These are phyloP conservation scores for Panagrolaimus sp. DNA, from an alignment of 1,140 invertebrate species.

Conservation along the genomic window DNA sequence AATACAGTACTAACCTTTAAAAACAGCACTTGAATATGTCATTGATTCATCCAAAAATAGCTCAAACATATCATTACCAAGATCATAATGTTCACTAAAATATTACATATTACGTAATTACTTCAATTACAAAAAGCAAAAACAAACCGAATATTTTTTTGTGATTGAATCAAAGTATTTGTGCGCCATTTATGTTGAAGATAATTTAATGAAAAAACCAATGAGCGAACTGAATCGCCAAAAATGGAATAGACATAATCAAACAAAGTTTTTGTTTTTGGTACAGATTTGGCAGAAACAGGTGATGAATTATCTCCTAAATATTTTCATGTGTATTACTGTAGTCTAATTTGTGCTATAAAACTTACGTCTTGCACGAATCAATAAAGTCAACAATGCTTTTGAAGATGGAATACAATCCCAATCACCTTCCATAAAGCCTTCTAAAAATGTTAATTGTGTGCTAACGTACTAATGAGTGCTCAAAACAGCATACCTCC, in stretches of 20 bases:
- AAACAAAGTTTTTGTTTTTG: background rate
- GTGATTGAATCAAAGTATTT: conserved; percentile 17
- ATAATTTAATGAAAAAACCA: conserved; percentile 25
- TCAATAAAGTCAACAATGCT: conserved; percentile 35
- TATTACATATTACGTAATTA: too few relatives aligned
- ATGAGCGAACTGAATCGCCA: background rate
- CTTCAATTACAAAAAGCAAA: too few relatives aligned
- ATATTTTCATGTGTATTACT: background rate
- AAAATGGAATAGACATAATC: background rate
- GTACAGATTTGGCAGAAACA: background rate
- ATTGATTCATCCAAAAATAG: conserved; percentile 39
- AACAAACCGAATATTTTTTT: conserved; percentile 37
- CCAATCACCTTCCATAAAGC: conserved; percentile 47
- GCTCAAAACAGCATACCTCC: too few relatives aligned
- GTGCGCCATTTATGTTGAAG: conserved; percentile 23
- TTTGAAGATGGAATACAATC: conserved; percentile 32
- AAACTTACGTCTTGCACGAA: conserved; percentile 22
- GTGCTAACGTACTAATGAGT: too few relatives aligned
- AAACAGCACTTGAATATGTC: conserved; percentile 46
- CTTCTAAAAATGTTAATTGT: too few relatives aligned
- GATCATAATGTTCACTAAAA: conserved; percentile 47
- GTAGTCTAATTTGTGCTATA: conserved; percentile 1
- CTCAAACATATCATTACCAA: conserved; percentile 46
- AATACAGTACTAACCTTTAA: conserved; percentile 28
- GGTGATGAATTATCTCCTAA: background rate